These are phyloP conservation scores for Proctacanthus coquilletti DNA, from an alignment of 1,140 invertebrate genomes.

Conservation along the genomic window DNA sequence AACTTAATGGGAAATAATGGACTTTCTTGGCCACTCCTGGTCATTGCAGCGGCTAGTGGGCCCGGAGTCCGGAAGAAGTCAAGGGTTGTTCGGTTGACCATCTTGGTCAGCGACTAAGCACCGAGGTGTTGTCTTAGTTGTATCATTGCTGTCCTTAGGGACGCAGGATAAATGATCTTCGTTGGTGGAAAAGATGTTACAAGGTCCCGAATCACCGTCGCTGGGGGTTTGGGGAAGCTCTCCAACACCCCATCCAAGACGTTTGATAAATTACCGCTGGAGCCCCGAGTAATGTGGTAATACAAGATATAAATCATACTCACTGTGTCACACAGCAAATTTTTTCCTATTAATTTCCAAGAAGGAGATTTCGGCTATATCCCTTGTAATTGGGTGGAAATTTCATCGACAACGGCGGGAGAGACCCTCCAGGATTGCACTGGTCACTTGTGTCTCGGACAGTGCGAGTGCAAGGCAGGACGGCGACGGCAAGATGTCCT, in stretches of 20 bases:
- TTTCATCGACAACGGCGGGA: no score
- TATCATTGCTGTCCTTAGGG: not conserved
- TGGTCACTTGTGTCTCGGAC: no score
- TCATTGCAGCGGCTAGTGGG: not conserved
- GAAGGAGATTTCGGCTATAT: no score
- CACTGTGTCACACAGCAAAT: not conserved
- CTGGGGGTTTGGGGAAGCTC: no score
- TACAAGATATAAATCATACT: not conserved
- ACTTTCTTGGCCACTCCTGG: not conserved
- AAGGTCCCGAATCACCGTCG: no score
- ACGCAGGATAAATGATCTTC: not conserved
- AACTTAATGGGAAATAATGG: conserved; percentile 3
- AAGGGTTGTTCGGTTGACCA: conserved; percentile 1
- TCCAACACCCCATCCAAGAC: no score
- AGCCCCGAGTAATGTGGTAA: not conserved
- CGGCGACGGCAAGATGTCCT: no score
- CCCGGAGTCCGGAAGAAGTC: not conserved
- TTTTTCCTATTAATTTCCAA: not conserved
- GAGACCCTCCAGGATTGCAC: no score
- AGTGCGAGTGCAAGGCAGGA: no score
- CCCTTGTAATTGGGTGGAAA: no score
- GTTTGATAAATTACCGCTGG: no score
- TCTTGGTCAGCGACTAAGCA: not conserved
- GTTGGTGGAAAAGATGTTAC: not conserved
- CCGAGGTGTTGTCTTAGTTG: not conserved